phyloP scores from a whole-genome alignment of 2,113 vertebrate species.

The Catharus fuscescens region DNA sequence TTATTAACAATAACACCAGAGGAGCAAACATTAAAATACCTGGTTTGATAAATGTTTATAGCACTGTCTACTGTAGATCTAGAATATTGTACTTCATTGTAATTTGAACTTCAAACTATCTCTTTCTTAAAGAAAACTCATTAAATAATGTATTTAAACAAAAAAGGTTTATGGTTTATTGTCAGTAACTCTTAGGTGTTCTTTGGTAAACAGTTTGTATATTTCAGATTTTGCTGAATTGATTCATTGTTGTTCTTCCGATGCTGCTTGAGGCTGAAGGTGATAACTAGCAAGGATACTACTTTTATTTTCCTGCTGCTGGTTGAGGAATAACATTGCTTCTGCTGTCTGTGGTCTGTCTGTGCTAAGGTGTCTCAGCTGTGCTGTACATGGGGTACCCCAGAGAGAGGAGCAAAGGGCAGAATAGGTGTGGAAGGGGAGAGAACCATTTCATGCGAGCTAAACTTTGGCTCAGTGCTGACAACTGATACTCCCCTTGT shows the following conservation, averaged over 20 bases:
- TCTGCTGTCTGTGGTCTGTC: fast-evolving
- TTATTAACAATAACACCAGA: not conserved
- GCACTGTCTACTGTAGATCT: not conserved
- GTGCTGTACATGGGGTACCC: not conserved
- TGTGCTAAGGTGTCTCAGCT: not conserved
- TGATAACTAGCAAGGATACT: not conserved
- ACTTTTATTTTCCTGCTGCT: not conserved
- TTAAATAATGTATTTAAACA: conserved; percentile 43
- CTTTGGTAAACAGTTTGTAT: not conserved
- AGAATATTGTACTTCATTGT: conserved; percentile 18
- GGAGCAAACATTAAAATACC: not conserved
- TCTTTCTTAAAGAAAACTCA: conserved; percentile 36
- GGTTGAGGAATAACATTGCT: not conserved
- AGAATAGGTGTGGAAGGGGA: not conserved
- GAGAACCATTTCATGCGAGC: fast-evolving
- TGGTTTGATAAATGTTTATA: not conserved
- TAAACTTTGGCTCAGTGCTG: not conserved
- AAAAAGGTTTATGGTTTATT: not conserved
- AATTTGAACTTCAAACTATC: conserved; percentile 1
- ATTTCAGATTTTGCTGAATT: not conserved
- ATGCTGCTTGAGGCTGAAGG: not conserved
- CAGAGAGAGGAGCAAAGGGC: not conserved
- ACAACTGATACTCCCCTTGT: not conserved
- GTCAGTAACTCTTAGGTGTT: not conserved
- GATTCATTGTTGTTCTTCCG: not conserved